Percentiles rank a stretch among this genome's conserved stretches.
Evolutionary conservation across 2,113 vertebrate species (phyloP).

Genomic region (Trichomycterus rosablanca): DNA sequence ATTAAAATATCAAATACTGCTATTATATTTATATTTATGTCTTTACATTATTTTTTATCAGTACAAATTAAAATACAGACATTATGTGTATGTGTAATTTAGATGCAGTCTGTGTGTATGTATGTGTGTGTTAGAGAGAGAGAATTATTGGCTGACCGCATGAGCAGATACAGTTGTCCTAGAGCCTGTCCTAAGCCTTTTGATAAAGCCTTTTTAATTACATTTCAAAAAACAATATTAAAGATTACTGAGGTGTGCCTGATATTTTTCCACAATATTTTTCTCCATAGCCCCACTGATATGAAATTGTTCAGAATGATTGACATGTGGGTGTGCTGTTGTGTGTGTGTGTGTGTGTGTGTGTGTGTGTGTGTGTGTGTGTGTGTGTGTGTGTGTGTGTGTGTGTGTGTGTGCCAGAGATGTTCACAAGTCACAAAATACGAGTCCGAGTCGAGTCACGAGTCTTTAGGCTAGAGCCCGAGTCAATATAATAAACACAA

Average conservation of each 20-base stretch:
- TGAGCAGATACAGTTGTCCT: slow-evolving; percentile 51
- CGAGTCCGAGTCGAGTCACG: too few species aligned
- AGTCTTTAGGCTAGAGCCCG: too few species aligned
- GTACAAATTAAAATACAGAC: too few species aligned
- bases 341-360: neutral
- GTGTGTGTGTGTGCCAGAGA: too few species aligned
- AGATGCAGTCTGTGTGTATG: slow-evolving; percentile 7
- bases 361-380: too few species aligned
- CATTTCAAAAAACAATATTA: slow-evolving; percentile 50
- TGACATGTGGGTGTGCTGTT: neutral
- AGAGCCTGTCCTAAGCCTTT: slow-evolving; percentile 39
- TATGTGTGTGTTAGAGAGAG: slow-evolving; percentile 19
- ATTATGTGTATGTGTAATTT: too few species aligned
- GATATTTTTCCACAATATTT: slow-evolving; percentile 35
- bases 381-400: too few species aligned
- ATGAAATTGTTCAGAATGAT: slow-evolving; percentile 7
- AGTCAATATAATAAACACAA: too few species aligned
- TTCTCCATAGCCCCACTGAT: neutral
- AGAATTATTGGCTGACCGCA: slow-evolving; percentile 49
- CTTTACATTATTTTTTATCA: too few species aligned
- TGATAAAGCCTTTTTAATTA: slow-evolving; percentile 56
- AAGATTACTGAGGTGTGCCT: slow-evolving; percentile 49
- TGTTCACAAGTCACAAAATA: too few species aligned
- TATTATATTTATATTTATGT: too few species aligned
- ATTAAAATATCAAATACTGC: too few species aligned